These are phyloP conservation scores for Anguilla anguilla DNA, from an alignment of 2,797 vertebrate genomes.

Conservation along the genomic window DNA sequence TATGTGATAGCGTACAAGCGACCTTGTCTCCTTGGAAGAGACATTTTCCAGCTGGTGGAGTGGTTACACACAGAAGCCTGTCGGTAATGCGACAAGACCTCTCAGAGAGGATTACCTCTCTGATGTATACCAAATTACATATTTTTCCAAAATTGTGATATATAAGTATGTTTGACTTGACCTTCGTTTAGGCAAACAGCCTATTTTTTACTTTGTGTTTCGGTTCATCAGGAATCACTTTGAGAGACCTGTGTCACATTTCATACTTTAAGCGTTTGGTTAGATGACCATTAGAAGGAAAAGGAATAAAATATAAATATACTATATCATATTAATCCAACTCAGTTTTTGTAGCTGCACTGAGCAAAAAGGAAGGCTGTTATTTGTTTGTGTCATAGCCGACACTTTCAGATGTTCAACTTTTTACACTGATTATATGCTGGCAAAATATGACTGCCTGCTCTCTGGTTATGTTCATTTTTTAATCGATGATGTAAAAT, in stretches of 20 bases:
- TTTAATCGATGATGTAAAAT: constrained; percentile 55
- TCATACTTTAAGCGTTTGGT: constrained; percentile 4
- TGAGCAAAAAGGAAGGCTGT: not conserved
- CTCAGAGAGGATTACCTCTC: constrained; percentile 42
- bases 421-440: constrained; percentile 17
- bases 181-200: constrained; percentile 34
- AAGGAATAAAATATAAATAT: not conserved
- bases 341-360: not conserved
- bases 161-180: constrained; percentile 53
- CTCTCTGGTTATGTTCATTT: constrained; percentile 34
- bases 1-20: constrained; percentile 49
- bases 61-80: constrained; percentile 47
- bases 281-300: not conserved
- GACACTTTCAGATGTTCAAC: not conserved
- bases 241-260: constrained; percentile 32
- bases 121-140: constrained; percentile 47
- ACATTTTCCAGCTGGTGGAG: constrained; percentile 51
- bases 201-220: constrained; percentile 35
- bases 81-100: constrained; percentile 40
- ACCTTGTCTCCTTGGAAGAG: constrained; percentile 45
- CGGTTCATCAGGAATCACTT: constrained; percentile 42
- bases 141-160: constrained; percentile 51
- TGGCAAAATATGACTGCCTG: constrained; percentile 6
- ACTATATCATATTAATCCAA: not conserved
- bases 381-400: constrained; percentile 11